Conservation (phyloP, 30 jellyfish, hydroid and myxozoan genomes). For the Haliclystus octoradiatus region DNA sequence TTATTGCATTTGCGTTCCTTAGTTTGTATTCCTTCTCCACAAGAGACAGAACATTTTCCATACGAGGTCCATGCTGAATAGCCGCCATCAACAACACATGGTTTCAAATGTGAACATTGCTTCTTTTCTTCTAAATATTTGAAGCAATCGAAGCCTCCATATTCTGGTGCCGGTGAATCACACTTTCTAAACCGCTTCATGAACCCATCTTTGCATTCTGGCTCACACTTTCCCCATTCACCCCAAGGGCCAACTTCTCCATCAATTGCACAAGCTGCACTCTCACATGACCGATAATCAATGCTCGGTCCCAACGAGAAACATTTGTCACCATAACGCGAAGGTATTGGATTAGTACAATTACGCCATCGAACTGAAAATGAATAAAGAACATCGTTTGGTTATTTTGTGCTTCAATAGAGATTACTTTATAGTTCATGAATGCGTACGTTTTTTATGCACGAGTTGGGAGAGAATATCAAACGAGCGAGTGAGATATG, state of each 20-base stretch:
- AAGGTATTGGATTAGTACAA: conserved; percentile 73
- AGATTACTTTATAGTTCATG: no score
- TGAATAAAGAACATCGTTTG: no score
- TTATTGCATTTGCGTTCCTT: conserved; percentile 44
- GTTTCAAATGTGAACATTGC: conserved; percentile 30
- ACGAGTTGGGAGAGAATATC: no score
- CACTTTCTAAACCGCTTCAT: conserved; percentile 49
- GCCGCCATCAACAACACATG: conserved; percentile 69
- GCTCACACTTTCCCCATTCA: conserved; percentile 55
- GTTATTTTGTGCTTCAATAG: no score
- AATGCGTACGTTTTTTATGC: no score
- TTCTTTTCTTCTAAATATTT: conserved; percentile 21
- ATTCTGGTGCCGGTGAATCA: conserved; percentile 50
- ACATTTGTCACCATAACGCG: conserved; percentile 52
- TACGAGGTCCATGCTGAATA: conserved; percentile 41
- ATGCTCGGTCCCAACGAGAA: conserved; percentile 36
- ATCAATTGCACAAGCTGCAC: conserved; percentile 39
- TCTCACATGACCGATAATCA: conserved; percentile 5
- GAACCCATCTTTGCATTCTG: conserved; percentile 45
- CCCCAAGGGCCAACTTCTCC: conserved; percentile 63
- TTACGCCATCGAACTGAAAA: conserved; percentile 49
- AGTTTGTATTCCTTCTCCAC: conserved; percentile 45
- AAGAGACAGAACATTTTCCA: conserved; percentile 32
- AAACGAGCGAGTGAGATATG: no score
- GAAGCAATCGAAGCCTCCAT: conserved; percentile 40